Conservation (phyloP, 2,888 invertebrate species). For the Drosophila macrothrix region DNA sequence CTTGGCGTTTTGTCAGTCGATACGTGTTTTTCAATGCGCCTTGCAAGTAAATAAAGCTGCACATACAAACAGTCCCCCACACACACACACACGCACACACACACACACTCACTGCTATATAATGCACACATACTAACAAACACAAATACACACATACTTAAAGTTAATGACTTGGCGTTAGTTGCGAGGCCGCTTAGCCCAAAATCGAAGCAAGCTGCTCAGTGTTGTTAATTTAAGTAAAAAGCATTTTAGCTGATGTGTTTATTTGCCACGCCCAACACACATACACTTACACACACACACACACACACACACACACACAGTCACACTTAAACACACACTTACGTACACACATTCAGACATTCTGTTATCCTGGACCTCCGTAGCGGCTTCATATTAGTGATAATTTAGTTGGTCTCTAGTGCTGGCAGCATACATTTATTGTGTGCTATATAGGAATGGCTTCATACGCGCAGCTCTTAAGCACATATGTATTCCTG, state of each 20-base stretch:
- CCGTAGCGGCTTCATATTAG: conserved; percentile 65
- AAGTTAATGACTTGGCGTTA: conserved; percentile 70
- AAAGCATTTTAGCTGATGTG: conserved; percentile 79
- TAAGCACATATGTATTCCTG: conserved; percentile 27
- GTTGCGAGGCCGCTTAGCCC: conserved; percentile 44
- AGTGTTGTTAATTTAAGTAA: conserved; percentile 78
- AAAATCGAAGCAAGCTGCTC: conserved; percentile 69
- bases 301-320: conserved; percentile 10
- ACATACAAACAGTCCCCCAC: conserved; percentile 1
- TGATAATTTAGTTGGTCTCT: conserved; percentile 80
- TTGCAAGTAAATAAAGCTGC: conserved; percentile 26
- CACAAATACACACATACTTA: conserved; percentile 30
- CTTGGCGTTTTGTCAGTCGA: conserved; percentile 37
- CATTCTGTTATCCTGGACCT: conserved; percentile 30
- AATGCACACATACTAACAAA: conserved; percentile 4
- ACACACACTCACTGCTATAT: background rate
- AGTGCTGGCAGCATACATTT: conserved; percentile 63
- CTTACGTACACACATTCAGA: conserved; percentile 11
- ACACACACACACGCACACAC: background rate
- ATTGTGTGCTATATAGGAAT: conserved; percentile 54
- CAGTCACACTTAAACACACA: conserved; percentile 21
- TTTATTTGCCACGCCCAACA: conserved; percentile 78
- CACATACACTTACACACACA: background rate
- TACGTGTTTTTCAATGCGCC: conserved; percentile 28
- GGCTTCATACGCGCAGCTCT: conserved; percentile 49